Conservation (phyloP, 2,797 vertebrate genomes). For the Propithecus deckenii region DNA sequence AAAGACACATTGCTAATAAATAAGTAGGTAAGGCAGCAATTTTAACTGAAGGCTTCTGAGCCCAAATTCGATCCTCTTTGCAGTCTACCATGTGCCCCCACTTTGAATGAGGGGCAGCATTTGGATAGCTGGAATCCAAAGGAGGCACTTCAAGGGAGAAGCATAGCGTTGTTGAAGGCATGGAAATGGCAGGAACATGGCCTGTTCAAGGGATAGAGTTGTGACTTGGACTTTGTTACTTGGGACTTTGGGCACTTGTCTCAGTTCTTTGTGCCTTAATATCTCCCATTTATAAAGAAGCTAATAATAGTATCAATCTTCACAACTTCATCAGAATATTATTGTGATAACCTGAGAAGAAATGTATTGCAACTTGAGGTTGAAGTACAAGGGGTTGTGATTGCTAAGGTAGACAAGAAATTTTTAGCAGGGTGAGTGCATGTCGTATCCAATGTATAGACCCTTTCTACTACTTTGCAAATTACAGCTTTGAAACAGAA, state of each 20-base stretch:
- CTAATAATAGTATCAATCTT: background rate
- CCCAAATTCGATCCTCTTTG: background rate
- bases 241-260: background rate
- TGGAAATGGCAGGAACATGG: background rate
- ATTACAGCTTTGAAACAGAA: background rate
- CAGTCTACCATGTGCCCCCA: background rate
- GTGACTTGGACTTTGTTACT: background rate
- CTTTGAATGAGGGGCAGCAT: background rate
- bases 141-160: background rate
- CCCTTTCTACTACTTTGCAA: background rate
- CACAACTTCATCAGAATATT: background rate
- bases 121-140: background rate
- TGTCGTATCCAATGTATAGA: background rate
- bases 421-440: background rate
- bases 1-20: background rate
- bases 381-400: background rate
- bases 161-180: background rate
- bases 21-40: background rate
- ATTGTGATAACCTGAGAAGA: background rate
- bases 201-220: background rate
- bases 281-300: background rate
- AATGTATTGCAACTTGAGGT: background rate
- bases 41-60: conserved; percentile 8
- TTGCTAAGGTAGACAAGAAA: background rate
- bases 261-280: background rate